A percentile compares a stretch with the other conserved stretches of the same genome.
Evolutionary conservation across 2,113 vertebrate genomes (phyloP).

Genomic region (Gorilla gorilla): DNA sequence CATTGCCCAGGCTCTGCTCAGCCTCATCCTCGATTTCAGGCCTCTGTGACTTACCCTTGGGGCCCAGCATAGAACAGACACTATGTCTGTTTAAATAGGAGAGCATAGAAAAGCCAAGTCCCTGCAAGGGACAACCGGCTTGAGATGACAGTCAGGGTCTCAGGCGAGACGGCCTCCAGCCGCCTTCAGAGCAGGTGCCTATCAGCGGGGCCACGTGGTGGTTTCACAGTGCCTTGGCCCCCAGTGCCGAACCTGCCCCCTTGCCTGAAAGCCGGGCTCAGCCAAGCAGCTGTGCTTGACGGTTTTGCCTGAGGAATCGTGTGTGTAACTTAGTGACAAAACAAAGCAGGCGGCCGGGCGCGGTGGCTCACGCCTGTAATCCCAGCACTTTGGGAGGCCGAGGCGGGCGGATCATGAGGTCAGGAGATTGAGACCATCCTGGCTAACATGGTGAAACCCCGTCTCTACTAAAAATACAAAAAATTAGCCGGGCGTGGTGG

Average conservation of each 20-base stretch:
- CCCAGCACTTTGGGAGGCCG: no score
- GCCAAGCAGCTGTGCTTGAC: background rate
- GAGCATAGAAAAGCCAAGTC: background rate
- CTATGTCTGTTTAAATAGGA: background rate
- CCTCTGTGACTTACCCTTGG: background rate
- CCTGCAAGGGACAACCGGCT: no score
- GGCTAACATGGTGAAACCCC: no score
- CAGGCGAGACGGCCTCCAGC: background rate
- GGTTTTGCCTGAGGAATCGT: background rate
- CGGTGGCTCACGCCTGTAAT: no score
- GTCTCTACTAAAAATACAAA: no score
- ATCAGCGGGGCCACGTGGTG: background rate
- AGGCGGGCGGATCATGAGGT: no score
- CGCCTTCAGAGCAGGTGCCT: background rate
- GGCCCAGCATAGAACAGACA: accelerated
- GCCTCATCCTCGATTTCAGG: background rate
- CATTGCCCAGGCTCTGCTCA: background rate
- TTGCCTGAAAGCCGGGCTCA: background rate
- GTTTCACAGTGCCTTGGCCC: background rate
- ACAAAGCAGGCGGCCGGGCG: background rate
- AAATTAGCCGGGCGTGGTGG: no score
- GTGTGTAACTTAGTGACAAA: background rate
- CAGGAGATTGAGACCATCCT: no score
- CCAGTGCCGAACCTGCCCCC: background rate
- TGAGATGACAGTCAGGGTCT: no score